A percentile compares a stretch with the other conserved stretches of the same genome.
Conservation (phyloP, 2,888 invertebrate genomes). For the Ferrisia virgata region DNA sequence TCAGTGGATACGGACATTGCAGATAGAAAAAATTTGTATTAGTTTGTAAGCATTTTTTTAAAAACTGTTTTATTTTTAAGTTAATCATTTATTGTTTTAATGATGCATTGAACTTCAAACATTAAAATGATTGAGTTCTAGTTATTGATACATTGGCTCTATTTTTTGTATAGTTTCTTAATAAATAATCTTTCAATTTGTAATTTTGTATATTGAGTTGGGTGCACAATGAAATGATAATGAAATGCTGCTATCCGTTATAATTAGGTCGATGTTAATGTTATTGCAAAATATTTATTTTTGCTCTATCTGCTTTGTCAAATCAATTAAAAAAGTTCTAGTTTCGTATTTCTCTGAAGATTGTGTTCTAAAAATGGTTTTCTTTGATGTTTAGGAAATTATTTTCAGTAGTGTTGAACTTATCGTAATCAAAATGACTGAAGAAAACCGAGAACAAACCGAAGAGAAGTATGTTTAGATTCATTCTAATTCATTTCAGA, state of each 20-base stretch:
- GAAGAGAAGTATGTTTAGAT: neutral
- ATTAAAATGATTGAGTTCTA: too few species aligned
- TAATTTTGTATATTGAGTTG: too few species aligned
- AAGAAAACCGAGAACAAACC: neutral
- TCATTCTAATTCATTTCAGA: neutral
- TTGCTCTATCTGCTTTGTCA: neutral
- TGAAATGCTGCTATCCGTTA: neutral
- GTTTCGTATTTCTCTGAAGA: neutral
- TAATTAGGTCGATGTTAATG: neutral
- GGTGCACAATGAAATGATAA: too few species aligned
- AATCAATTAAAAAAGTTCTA: neutral
- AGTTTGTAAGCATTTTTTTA: too few species aligned
- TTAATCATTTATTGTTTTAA: too few species aligned
- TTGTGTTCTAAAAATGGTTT: neutral
- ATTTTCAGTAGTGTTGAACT: neutral
- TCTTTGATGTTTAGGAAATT: neutral
- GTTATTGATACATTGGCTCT: too few species aligned
- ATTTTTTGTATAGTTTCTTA: too few species aligned
- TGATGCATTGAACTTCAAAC: too few species aligned
- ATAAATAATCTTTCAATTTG: too few species aligned
- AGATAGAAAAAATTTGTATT: too few species aligned
- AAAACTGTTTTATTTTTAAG: too few species aligned
- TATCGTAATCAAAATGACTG: neutral
- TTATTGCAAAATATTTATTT: constrained; percentile 17
- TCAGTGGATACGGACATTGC: too few species aligned